Evolutionary conservation across 2,888 invertebrate species (phyloP), one percentile per base, ranked within the genome.

Genomic region (Aleiodes testaceus): DNA sequence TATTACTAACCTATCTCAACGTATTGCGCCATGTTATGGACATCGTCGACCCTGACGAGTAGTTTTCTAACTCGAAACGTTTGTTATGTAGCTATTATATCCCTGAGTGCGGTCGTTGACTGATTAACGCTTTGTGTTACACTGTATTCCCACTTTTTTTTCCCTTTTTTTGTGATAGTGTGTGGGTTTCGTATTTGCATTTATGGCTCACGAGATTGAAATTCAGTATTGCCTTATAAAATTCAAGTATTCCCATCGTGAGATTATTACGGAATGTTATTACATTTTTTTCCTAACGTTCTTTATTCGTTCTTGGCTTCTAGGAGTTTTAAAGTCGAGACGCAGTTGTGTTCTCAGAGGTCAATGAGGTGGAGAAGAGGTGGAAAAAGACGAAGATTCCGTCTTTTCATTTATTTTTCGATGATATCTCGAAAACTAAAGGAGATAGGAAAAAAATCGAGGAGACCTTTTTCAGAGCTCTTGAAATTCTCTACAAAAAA

Each of bases 1-100:
- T 82, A 84, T 81, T 80, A 82, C 82, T 85, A 81, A 85, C 85
- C 85, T 85, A 84, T 78, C 80, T 66, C 79, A 82, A 85, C 79
- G 75, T 74, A 63, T 63, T 79, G 78, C 77, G 78, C 74, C 76
- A 76, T 77, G 74, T 75, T 77, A 78, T 9, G 11, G 36, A 79
- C 78, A n/a, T 20, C 30, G 78, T 66, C 83, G 85, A 85, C 84
- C 84, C 83, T 85, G 84, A 83, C 81, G 26, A 42, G 26, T 26
- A 76, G 45, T 63, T 45, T 26, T 44, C 47, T 22, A 45, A 63
- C 63, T 63, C 76, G 73, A 61, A 72, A 36, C 36, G 36, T 36
- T 26, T 36, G 36, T 36, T 36, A 36, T 36, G 36, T 36, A 74
- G 72, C 73, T 74, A 70, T 36, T 59, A 59, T 18, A 59, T 18